Conservation (phyloP, 2,888 invertebrate genomes). For the Callosobruchus maculatus region DNA sequence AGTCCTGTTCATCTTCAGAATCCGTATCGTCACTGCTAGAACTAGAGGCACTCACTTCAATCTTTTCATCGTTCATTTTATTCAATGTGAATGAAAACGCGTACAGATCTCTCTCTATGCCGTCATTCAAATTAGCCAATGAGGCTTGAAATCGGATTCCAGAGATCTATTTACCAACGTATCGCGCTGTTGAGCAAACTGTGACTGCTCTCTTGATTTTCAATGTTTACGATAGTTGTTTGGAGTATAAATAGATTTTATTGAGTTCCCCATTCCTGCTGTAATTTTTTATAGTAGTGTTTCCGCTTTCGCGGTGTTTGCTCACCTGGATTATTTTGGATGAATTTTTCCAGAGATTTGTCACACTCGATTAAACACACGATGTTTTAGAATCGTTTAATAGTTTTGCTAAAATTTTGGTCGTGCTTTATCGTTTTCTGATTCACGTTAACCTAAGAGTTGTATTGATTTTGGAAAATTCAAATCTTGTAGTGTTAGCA, state of each 20-base stretch:
- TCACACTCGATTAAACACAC: no score
- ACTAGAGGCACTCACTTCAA: neutral
- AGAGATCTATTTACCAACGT: neutral
- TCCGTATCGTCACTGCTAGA: slow-evolving; percentile 14
- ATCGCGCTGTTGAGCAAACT: neutral
- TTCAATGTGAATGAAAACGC: slow-evolving; percentile 3
- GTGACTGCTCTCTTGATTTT: slow-evolving; percentile 17
- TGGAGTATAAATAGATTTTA: slow-evolving; percentile 23
- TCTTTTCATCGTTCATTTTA: neutral
- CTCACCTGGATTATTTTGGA: neutral
- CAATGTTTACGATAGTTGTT: slow-evolving; percentile 13
- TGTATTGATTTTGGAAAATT: no score
- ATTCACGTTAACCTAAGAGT: no score
- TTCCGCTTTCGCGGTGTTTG: neutral
- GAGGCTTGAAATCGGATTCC: neutral
- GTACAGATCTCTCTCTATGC: neutral
- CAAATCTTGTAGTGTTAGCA: no score
- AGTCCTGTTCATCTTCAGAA: slow-evolving; percentile 23
- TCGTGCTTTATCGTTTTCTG: no score
- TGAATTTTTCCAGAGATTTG: neutral
- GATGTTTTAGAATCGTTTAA: no score
- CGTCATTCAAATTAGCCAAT: neutral
- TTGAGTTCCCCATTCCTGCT: slow-evolving; percentile 15
- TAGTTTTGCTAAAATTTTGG: no score
- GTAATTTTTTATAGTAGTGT: neutral